phyloP scores from a whole-genome alignment of 2,113 vertebrate genomes.

The Hylia prasina region DNA sequence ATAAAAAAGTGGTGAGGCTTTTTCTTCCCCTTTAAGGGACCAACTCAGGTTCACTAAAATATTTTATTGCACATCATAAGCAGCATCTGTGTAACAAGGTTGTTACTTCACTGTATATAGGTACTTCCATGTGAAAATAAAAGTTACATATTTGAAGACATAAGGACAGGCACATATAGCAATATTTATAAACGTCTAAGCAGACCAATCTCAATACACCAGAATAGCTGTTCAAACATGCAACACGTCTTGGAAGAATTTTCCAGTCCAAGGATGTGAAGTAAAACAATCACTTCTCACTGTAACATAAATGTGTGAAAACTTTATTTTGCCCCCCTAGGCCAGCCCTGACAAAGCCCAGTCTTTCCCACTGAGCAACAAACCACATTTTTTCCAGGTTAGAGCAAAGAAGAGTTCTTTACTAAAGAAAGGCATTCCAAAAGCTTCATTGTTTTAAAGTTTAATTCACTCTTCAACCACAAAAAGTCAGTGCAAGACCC shows the following conservation, averaged over 20 bases:
- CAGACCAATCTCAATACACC: background rate
- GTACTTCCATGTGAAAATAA: background rate
- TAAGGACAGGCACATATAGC: background rate
- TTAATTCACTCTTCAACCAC: background rate
- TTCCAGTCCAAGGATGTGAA: background rate
- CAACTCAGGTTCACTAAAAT: background rate
- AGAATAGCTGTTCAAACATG: background rate
- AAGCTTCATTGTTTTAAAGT: background rate
- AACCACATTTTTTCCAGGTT: background rate
- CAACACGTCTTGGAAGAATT: background rate
- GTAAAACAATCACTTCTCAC: background rate
- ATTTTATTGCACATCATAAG: background rate
- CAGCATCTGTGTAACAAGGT: background rate
- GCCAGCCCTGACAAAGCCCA: background rate
- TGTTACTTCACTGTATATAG: background rate
- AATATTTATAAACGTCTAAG: background rate
- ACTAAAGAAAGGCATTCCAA: background rate
- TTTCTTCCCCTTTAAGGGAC: background rate
- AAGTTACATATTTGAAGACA: background rate
- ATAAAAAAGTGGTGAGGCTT: background rate
- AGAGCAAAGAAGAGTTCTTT: background rate
- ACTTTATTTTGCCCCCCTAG: background rate
- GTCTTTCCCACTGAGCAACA: background rate
- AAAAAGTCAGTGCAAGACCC: background rate
- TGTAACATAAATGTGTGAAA: background rate